A percentile compares a stretch with the other conserved stretches of the same genome.
Evolutionary conservation across 2,797 vertebrate species (phyloP).

Genomic region (Acanthiza pusilla): DNA sequence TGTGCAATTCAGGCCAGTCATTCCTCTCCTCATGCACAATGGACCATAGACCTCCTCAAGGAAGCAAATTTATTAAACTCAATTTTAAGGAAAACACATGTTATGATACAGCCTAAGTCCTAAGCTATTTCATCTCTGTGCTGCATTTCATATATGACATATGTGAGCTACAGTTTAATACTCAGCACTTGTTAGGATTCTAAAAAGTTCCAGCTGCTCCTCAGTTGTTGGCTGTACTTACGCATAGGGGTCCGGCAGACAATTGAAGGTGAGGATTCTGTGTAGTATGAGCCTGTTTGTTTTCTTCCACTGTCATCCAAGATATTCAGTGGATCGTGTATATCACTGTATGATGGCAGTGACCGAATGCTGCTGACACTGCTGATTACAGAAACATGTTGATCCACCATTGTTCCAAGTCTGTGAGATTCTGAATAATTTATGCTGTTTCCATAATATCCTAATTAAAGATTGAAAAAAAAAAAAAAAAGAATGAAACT

Average conservation of each 20-base stretch:
- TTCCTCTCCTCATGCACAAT: not conserved
- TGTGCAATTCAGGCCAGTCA: not conserved
- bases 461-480: constrained; percentile 67
- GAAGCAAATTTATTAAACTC: not conserved
- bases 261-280: constrained; percentile 75
- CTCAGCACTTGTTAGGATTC: not conserved
- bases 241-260: constrained; percentile 72
- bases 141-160: not conserved
- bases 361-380: constrained; percentile 85
- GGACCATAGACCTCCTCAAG: not conserved
- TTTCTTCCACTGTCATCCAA: constrained; percentile 87
- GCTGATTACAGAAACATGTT: constrained; percentile 98
- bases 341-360: constrained; percentile 81
- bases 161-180: not conserved
- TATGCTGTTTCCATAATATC: constrained; percentile 84
- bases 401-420: constrained; percentile 89
- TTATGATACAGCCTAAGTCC: not conserved
- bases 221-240: constrained; percentile 61
- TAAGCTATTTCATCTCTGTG: not conserved
- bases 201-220: not conserved
- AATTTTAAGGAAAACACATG: not conserved
- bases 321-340: constrained; percentile 94
- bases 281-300: constrained; percentile 76
- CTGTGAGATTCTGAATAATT: constrained; percentile 85
- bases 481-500: not conserved